phyloP scores from a whole-genome alignment of 2,888 invertebrate species.

The Nemotelus nigrinus region DNA sequence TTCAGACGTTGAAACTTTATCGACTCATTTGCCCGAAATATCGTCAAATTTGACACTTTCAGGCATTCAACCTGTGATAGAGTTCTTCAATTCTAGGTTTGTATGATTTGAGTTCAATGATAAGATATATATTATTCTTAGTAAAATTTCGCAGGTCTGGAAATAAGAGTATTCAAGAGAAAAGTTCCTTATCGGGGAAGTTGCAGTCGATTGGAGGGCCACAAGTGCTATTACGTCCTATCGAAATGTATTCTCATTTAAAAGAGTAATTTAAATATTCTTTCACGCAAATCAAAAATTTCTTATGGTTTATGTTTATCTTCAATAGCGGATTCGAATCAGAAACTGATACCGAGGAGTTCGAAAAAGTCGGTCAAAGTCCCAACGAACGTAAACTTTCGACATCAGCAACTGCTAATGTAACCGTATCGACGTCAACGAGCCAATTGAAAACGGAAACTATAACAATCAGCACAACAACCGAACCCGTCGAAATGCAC shows the following conservation, averaged over 20 bases:
- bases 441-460: conserved; percentile 54
- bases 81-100: conserved; percentile 75
- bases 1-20: conserved; percentile 72
- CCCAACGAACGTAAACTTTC: conserved; percentile 65
- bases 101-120: conserved; percentile 43
- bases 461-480: conserved; percentile 55
- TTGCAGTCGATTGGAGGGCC: conserved; percentile 46
- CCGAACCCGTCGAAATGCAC: conserved; percentile 57
- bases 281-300: neutral
- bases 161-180: conserved; percentile 47
- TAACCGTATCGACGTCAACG: conserved; percentile 55
- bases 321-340: conserved; percentile 77
- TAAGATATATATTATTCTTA: neutral
- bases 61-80: conserved; percentile 75
- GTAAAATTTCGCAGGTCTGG: conserved; percentile 50
- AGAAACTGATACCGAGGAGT: conserved; percentile 84
- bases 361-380: conserved; percentile 79
- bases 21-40: conserved; percentile 74
- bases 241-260: conserved; percentile 65
- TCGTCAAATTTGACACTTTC: conserved; percentile 73
- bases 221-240: conserved; percentile 56
- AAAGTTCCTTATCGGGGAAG: conserved; percentile 46
- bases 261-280: conserved; percentile 63
- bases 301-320: conserved; percentile 26
- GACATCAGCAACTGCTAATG: conserved; percentile 67